phyloP scores from a whole-genome alignment of 1,140 invertebrate genomes.

The Drosophila persimilis region DNA sequence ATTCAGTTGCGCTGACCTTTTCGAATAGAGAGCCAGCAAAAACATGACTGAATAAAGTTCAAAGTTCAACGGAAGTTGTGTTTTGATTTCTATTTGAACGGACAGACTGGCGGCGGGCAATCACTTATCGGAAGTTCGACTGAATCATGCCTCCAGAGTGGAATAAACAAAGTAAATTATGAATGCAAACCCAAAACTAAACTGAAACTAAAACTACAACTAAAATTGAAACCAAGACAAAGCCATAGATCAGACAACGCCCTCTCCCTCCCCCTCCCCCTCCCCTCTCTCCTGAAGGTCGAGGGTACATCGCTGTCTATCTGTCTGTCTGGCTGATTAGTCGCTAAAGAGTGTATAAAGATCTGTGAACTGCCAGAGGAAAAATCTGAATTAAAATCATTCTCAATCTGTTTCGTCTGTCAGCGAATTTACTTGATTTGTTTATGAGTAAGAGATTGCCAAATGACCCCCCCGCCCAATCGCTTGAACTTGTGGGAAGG shows the following conservation, averaged over 20 bases:
- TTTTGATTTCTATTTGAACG: constrained; percentile 65
- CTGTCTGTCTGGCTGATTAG: constrained; percentile 19
- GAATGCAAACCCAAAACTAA: not conserved
- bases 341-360: constrained; percentile 18
- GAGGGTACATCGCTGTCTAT: not conserved
- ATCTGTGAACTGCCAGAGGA: constrained; percentile 28
- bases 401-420: constrained; percentile 34
- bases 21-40: not conserved
- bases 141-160: constrained; percentile 5
- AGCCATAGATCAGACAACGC: not conserved
- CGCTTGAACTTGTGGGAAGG: not conserved
- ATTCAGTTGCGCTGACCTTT: constrained; percentile 10
- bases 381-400: constrained; percentile 8
- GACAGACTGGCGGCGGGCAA: constrained; percentile 22
- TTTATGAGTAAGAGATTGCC: constrained; percentile 46
- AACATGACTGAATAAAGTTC: constrained; percentile 13
- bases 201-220: not conserved
- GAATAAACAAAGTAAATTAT: constrained; percentile 38
- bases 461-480: constrained; percentile 16
- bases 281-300: not conserved
- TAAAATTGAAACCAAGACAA: not conserved
- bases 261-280: no score
- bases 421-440: constrained; percentile 44
- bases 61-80: constrained; percentile 28
- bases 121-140: constrained; percentile 51